These are phyloP conservation scores for Ageneiosus marmoratus DNA, from an alignment of 2,113 vertebrate species.

Conservation along the genomic window DNA sequence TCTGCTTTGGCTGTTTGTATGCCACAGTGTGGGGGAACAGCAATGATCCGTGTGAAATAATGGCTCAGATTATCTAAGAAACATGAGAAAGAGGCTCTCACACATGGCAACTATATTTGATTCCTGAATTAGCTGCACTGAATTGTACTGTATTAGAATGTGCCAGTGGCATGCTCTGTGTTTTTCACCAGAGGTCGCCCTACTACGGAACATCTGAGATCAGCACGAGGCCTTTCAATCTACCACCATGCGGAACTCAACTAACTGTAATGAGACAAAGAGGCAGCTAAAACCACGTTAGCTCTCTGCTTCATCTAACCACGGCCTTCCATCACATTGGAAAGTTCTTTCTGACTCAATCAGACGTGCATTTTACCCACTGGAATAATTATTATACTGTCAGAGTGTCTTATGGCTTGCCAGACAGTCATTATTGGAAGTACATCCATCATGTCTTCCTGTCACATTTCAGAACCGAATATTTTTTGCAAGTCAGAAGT, in stretches of 20 bases:
- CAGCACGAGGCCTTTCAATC: neutral
- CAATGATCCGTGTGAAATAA: conserved; percentile 56
- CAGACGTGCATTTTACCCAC: conserved; percentile 54
- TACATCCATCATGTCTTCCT: neutral
- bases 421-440: conserved; percentile 8
- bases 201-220: conserved; percentile 46
- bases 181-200: conserved; percentile 65
- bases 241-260: neutral
- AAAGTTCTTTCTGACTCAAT: conserved; percentile 45
- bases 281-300: conserved; percentile 30
- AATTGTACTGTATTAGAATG: neutral
- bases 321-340: conserved; percentile 10
- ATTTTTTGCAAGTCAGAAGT: conserved; percentile 31
- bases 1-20: conserved; percentile 54
- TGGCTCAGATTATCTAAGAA: conserved; percentile 56
- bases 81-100: conserved; percentile 29
- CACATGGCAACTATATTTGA: neutral
- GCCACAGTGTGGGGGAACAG: conserved; percentile 34
- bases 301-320: conserved; percentile 47
- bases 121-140: neutral
- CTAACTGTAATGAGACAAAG: conserved; percentile 34
- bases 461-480: conserved; percentile 16
- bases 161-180: neutral
- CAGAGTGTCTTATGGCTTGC: conserved; percentile 18
- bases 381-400: conserved; percentile 36